These are phyloP conservation scores for Urocyon cinereoargenteus DNA, from an alignment of 2,797 vertebrate genomes.

Conservation along the genomic window DNA sequence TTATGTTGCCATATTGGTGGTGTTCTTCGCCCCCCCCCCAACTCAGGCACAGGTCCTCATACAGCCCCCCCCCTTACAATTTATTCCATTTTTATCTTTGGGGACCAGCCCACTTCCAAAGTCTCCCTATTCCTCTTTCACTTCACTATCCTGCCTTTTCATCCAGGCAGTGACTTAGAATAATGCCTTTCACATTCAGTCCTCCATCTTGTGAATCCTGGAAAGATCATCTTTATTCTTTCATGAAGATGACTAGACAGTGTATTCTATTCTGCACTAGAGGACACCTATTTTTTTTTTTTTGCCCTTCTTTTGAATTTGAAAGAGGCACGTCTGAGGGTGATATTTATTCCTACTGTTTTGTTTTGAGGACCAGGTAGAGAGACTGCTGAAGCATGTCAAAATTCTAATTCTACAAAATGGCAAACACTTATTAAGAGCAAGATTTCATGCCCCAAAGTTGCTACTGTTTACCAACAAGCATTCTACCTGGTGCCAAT, in stretches of 20 bases:
- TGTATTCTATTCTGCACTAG: background rate
- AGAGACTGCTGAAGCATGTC: background rate
- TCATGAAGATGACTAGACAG: background rate
- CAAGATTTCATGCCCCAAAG: background rate
- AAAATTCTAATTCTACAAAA: conserved; percentile 50
- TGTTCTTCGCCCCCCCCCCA: background rate
- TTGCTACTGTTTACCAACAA: conserved; percentile 33
- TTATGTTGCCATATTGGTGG: conserved; percentile 72
- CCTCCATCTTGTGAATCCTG: background rate
- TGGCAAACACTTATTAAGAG: conserved; percentile 37
- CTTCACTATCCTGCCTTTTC: background rate
- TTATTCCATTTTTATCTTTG: conserved; percentile 36
- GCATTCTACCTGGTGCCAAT: background rate
- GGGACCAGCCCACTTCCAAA: background rate
- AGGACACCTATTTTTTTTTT: conserved; percentile 3
- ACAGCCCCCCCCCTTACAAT: too few relatives aligned
- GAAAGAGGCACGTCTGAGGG: background rate
- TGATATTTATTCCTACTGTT: conserved; percentile 33
- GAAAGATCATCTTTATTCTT: conserved; percentile 17
- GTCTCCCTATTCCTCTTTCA: background rate
- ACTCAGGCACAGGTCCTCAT: background rate
- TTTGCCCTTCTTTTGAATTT: conserved; percentile 34
- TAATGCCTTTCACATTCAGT: background rate
- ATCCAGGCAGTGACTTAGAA: background rate
- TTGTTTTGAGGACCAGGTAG: background rate